Base-by-base conservation (phyloP, 2,113 vertebrate genomes). In the Anas platyrhynchos region DNA sequence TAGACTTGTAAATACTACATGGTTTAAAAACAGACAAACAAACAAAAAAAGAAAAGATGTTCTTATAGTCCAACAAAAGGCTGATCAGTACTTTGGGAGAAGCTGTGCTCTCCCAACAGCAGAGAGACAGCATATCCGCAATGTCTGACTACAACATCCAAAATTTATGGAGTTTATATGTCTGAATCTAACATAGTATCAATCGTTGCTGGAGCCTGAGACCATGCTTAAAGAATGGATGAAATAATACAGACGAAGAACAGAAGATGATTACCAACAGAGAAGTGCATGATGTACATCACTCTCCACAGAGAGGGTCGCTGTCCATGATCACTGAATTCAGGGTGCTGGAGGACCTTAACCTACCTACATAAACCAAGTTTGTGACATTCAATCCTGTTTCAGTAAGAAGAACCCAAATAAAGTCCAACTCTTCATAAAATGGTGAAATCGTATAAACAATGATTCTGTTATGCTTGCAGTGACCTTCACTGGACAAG, bases 191-290 rank as follows among this genome's bases (percentile, higher is more conserved):
- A 74, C 27, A 54, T 3, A 18, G 34, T 59, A 63, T 36, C 50
- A 86, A 77, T 80, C 41, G 31, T 5, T 67, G 36, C 66, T 78
- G 52, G 20, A 75, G 48, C 20, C 52, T 55, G 68, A 92, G 76
- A n/a, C 83, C 80, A 61, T 41, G 41, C 68, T 88, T 91, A 52
- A 88, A 81, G 61, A 88, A 71, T 43, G 67, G 52, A 81, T 68
- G 43, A 96, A 88, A 61, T 78, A 88, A 46, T 29, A 52, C 36
- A 78, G 76, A 88, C 55, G 68, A 96, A 87, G 59, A 95, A 65
- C 2, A 92, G 68, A 58, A 86, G 46, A 84, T 10, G 18, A 71
- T 4, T 88, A 56, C 36, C 66, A 55, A 17, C 3, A 85, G 68
- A 67, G 21, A 81, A 84, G 9, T 13, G 10, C 34, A 78, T 50